Percentiles rank a stretch among this genome's conserved stretches.
Conservation (phyloP, 2,797 vertebrate species). For the Chelmon rostratus region DNA sequence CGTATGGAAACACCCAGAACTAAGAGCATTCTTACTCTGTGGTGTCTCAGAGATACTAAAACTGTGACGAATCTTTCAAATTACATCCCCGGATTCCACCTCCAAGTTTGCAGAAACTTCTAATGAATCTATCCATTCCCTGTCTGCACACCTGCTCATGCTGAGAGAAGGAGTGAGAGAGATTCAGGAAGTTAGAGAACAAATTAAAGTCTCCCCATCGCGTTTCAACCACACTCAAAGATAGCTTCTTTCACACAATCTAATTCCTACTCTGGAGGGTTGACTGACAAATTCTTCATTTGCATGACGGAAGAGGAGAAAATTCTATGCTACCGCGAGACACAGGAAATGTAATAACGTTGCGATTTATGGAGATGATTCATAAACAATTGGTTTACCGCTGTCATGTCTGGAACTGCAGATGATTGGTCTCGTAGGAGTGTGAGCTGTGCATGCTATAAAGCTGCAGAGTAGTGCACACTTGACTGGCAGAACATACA, state of each 20-base stretch:
- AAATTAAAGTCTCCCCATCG: conserved; percentile 34
- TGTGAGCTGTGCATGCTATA: background rate
- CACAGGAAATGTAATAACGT: background rate
- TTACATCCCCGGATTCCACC: conserved; percentile 45
- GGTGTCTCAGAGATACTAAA: conserved; percentile 36
- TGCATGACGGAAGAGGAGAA: background rate
- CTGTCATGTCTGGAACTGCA: background rate
- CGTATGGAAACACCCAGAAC: conserved; percentile 16
- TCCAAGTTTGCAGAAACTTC: conserved; percentile 43
- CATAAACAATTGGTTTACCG: background rate
- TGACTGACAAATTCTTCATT: conserved; percentile 31
- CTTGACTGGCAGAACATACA: background rate
- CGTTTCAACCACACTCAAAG: conserved; percentile 25
- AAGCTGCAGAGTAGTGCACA: background rate
- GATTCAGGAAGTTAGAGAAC: conserved; percentile 33
- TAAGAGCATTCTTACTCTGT: conserved; percentile 18
- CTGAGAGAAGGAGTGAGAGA: conserved; percentile 8
- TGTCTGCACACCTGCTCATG: conserved; percentile 25
- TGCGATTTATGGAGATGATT: conserved; percentile 12
- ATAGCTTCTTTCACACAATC: conserved; percentile 11
- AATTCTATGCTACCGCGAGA: background rate
- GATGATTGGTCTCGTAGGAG: background rate
- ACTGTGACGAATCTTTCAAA: conserved; percentile 48
- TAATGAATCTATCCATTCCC: conserved; percentile 44
- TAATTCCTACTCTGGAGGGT: conserved; percentile 27